A percentile compares a stretch with the other conserved stretches of the same genome.
Conservation (phyloP, 2,797 vertebrate species). For the Smutsia temminckii region DNA sequence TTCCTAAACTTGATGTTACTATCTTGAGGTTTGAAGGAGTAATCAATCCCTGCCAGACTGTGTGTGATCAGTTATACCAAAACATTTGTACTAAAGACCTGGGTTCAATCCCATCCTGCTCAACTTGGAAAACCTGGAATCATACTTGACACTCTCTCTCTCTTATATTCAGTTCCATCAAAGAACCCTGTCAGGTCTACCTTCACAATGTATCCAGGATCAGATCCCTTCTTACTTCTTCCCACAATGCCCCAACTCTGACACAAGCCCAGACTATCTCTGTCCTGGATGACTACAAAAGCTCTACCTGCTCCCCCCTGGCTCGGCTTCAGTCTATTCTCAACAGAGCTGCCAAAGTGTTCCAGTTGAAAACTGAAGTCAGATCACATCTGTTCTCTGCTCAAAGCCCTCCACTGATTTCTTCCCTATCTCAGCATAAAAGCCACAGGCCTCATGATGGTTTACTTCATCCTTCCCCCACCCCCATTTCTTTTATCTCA, state of each 20-base stretch:
- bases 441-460: not conserved
- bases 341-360: not conserved
- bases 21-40: not conserved
- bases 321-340: not conserved
- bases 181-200: not conserved
- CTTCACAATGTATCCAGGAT: not conserved
- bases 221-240: not conserved
- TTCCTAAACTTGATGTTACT: not conserved
- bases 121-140: not conserved
- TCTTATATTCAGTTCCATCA: not conserved
- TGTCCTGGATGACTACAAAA: not conserved
- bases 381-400: not conserved
- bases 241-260: not conserved
- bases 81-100: not conserved
- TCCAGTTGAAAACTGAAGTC: not conserved
- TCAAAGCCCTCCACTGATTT: not conserved
- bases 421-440: not conserved
- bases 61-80: not conserved
- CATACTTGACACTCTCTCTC: not conserved
- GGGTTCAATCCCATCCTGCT: not conserved
- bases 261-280: not conserved
- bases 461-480: not conserved
- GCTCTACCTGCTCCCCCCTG: not conserved
- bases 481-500: not conserved
- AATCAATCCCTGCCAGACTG: not conserved